Percentiles rank a stretch among this genome's conserved stretches.
These are phyloP conservation scores for Drosophila pruinosa DNA, from an alignment of 1,140 invertebrate species.

Conservation along the genomic window DNA sequence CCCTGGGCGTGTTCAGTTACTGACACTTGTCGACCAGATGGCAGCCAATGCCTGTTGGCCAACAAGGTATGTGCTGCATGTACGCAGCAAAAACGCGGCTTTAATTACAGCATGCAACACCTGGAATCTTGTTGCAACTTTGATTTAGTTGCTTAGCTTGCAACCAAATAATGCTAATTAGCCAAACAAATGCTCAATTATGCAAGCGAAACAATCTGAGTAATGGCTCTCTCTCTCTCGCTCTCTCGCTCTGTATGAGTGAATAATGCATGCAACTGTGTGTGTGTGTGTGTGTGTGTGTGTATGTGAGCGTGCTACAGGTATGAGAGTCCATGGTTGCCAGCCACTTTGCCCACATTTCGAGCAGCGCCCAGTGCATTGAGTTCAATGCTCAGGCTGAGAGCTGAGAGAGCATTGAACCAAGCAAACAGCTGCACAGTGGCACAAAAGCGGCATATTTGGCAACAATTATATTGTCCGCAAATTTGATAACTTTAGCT, in stretches of 20 bases:
- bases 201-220: constrained; percentile 8
- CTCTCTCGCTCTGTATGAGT: neutral
- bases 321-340: neutral
- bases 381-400: constrained; percentile 42
- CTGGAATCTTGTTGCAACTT: neutral
- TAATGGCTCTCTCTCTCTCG: neutral
- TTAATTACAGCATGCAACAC: constrained; percentile 10
- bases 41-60: neutral
- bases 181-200: constrained; percentile 37
- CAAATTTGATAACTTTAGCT: too few relatives aligned
- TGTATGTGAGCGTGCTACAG: neutral
- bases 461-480: neutral
- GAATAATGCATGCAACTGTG: neutral
- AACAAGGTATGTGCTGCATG: too few relatives aligned
- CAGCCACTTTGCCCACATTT: constrained; percentile 39
- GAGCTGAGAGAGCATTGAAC: constrained; percentile 47
- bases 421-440: constrained; percentile 14
- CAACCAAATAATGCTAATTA: constrained; percentile 14
- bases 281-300: neutral
- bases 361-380: constrained; percentile 26
- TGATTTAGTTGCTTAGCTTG: neutral
- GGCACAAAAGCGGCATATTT: neutral
- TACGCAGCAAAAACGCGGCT: neutral
- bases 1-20: constrained; percentile 38
- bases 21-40: constrained; percentile 35